phyloP scores from a whole-genome alignment of 2,113 vertebrate genomes.

The Marmota flaviventris region DNA sequence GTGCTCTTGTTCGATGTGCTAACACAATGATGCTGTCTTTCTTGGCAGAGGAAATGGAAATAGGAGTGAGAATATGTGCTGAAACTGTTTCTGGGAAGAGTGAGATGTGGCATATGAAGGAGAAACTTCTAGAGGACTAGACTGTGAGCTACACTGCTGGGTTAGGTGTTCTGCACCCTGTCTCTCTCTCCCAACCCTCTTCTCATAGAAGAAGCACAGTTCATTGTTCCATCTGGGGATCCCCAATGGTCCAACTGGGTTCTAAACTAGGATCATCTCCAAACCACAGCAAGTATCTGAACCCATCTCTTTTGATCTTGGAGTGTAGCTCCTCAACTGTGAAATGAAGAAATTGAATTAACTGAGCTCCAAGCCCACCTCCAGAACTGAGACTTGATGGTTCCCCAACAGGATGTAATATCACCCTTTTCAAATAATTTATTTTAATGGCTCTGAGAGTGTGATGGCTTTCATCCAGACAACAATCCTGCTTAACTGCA shows the following conservation, averaged over 20 bases:
- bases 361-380: background rate
- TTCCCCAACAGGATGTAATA: background rate
- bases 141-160: background rate
- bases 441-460: background rate
- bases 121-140: background rate
- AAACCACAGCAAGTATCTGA: background rate
- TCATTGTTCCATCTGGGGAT: too few relatives aligned
- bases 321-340: background rate
- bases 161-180: background rate
- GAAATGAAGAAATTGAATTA: background rate
- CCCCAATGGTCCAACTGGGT: background rate
- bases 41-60: background rate
- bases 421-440: background rate
- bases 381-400: background rate
- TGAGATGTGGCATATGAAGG: background rate
- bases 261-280: background rate
- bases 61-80: rapidly evolving
- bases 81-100: background rate
- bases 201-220: background rate
- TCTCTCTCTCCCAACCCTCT: background rate
- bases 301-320: too few relatives aligned
- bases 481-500: background rate
- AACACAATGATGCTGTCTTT: background rate
- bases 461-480: background rate
- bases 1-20: too few relatives aligned